Base-by-base conservation (phyloP, 1,140 invertebrate species). In the Drosophila ficusphila region DNA sequence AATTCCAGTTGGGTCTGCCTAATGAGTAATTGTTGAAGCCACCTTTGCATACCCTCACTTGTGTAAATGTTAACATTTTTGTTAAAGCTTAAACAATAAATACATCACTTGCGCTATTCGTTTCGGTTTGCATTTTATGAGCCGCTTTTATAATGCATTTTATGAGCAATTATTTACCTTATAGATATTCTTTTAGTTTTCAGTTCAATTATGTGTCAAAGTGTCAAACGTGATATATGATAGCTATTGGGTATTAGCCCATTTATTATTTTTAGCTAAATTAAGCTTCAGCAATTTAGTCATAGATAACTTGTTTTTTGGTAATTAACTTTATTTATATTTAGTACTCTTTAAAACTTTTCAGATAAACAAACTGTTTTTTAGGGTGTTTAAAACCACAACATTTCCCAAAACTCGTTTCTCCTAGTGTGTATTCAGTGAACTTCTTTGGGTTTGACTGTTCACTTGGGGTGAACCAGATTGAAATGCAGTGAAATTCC, bases 361-460 rank as follows among this genome's bases (percentile, higher is more conserved):
- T n/a, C n/a, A n/a, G n/a, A n/a, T n/a, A n/a, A n/a, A 18, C 3
- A 8, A 7, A 19, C n/a, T n/a, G n/a, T n/a, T n/a, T 0, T 33
- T 23, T 7, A 29, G 57, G 1, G 23, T 16, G n/a, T 38, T 8
- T 8, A 38, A 16, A 0, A 4, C 3, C 1, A n/a, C 12, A 2
- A 4, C 0, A 4, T 14, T 27, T 8, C 4, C 9, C 12, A 3
- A n/a, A 57, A 21, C 16, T 9, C 9, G 9, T 29, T 61, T 58
- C 16, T 14, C 11, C 11, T 23, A 16, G 25, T 29, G 16, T 29
- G 23, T 46, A 61, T 56, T 33, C 34, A 61, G 60, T 57, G 61
- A 70, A 74, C 38, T 83, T 67, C 6, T 42, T 58, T 65, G 60
- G 11, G 21, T 33, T 51, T 25, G 58, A 64, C 58, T 18, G 31